phyloP scores from a whole-genome alignment of 2,888 invertebrate genomes.

The Cactoblastis cactorum region DNA sequence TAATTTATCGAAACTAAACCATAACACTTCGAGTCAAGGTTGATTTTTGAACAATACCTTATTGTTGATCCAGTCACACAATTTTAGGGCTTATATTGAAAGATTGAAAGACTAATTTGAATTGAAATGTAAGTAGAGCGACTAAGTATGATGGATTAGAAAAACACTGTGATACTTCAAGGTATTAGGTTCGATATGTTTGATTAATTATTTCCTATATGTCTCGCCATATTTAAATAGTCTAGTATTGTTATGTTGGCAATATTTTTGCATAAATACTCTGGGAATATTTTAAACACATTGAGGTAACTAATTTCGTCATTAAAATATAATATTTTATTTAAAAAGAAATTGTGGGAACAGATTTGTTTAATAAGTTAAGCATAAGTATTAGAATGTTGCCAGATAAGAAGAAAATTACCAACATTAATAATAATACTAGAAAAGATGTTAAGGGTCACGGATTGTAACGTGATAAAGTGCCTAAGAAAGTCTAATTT shows the following conservation, averaged over 20 bases:
- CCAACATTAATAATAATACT: too few species aligned
- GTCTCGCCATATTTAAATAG: slow-evolving; percentile 32
- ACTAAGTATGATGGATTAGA: slow-evolving; percentile 51
- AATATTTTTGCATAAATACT: slow-evolving; percentile 44
- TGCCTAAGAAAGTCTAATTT: too few species aligned
- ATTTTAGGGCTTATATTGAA: neutral
- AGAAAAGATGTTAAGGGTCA: too few species aligned
- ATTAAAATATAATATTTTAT: slow-evolving; percentile 27
- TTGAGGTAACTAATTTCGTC: slow-evolving; percentile 21
- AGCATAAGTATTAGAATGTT: too few species aligned
- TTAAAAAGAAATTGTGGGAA: slow-evolving; percentile 10
- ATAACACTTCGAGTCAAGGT: slow-evolving; percentile 14
- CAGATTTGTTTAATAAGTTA: too few species aligned
- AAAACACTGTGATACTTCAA: slow-evolving; percentile 38
- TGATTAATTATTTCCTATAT: slow-evolving; percentile 60
- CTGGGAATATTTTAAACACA: slow-evolving; percentile 27
- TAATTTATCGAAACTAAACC: too few species aligned
- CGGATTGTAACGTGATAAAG: too few species aligned
- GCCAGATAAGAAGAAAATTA: too few species aligned
- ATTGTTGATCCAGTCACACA: neutral
- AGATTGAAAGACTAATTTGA: neutral
- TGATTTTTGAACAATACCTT: slow-evolving; percentile 18
- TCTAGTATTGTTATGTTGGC: slow-evolving; percentile 35
- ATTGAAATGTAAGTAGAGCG: neutral
- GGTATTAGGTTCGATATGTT: slow-evolving; percentile 31